phyloP scores from a whole-genome alignment of 2,797 vertebrate species.

The Lagothrix lagotricha region DNA sequence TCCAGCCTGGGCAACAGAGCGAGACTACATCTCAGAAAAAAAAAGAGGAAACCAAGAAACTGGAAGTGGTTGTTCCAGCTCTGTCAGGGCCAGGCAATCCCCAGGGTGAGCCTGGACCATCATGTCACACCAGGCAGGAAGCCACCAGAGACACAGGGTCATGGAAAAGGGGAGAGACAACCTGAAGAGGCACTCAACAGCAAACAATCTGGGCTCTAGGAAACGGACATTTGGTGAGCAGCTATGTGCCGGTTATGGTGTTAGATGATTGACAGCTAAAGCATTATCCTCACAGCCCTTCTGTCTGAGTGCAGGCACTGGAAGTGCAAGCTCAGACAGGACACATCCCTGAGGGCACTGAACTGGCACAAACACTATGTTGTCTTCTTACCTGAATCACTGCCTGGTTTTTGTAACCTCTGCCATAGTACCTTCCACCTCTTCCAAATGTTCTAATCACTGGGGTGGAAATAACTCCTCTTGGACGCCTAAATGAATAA shows the following conservation, averaged over 20 bases:
- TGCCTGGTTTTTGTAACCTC: conserved; percentile 93
- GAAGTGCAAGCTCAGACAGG: background rate
- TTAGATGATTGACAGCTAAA: background rate
- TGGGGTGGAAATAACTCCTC: conserved; percentile 96
- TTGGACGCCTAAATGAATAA: conserved; percentile 86
- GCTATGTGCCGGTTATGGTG: background rate
- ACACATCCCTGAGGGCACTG: background rate
- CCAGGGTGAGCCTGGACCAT: background rate
- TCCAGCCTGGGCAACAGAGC: background rate
- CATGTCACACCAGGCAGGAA: background rate
- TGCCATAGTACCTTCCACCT: conserved; percentile 90
- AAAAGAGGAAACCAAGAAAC: background rate
- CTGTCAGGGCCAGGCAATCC: background rate
- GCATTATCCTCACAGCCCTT: background rate
- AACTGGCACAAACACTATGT: background rate
- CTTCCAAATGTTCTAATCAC: conserved; percentile 96
- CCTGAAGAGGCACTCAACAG: background rate
- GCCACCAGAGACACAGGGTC: background rate
- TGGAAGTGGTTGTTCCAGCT: background rate
- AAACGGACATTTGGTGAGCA: background rate
- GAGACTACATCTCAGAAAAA: background rate
- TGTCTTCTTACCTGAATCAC: conserved; percentile 88
- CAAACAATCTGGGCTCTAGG: background rate
- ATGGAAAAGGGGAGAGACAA: background rate
- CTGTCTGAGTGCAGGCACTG: background rate